phyloP scores from a whole-genome alignment of 2,113 vertebrate species.

The Odontophorus gujanensis region DNA sequence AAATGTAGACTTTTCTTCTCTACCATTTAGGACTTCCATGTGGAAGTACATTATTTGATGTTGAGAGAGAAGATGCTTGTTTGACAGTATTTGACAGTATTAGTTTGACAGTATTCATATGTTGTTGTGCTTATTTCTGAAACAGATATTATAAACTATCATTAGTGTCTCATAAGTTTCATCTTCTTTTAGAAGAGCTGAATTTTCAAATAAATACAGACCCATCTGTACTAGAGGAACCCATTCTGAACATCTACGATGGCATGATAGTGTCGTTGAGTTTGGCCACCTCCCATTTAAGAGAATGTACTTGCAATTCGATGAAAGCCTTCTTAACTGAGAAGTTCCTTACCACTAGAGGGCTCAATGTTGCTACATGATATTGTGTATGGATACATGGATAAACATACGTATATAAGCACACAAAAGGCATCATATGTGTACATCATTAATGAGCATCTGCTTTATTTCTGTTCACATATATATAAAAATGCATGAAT shows the following conservation, averaged over 20 bases:
- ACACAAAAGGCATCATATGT: not conserved
- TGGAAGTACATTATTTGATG: not conserved
- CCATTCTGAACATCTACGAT: not conserved
- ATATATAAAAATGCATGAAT: not conserved
- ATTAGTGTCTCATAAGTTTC: not conserved
- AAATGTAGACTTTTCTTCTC: not conserved
- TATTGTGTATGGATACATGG: not conserved
- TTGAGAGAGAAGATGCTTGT: not conserved
- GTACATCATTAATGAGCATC: not conserved
- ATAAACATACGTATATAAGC: not conserved
- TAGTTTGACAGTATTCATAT: not conserved
- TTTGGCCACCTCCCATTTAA: not conserved
- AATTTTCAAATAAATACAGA: not conserved
- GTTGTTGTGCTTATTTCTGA: not conserved
- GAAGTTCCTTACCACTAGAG: constrained; percentile 58
- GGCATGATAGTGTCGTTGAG: not conserved
- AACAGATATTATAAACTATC: not conserved
- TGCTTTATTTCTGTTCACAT: not conserved
- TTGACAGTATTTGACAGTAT: not conserved
- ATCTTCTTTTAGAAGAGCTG: not conserved
- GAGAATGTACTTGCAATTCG: not conserved
- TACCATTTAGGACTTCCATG: not conserved
- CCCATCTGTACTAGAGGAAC: not conserved
- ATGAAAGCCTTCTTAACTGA: not conserved
- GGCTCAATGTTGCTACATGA: constrained; percentile 48